phyloP scores from a whole-genome alignment of 2,113 vertebrate species.

The Heptranchias perlo region DNA sequence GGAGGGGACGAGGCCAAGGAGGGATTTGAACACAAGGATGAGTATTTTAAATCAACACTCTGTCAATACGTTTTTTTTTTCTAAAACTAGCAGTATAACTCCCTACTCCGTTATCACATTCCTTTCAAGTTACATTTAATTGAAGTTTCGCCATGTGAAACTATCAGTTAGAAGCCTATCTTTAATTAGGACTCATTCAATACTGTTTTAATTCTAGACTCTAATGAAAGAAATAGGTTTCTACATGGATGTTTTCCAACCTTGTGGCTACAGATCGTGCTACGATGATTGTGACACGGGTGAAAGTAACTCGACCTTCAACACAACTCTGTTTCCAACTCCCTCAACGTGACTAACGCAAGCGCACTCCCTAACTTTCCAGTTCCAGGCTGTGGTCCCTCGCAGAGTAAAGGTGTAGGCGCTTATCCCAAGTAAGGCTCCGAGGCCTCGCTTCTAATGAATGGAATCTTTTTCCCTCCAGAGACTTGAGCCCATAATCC shows the following conservation, averaged over 20 bases:
- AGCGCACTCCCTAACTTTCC: neutral
- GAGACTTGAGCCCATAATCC: neutral
- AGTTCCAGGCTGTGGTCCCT: neutral
- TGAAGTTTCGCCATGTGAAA: constrained; percentile 17
- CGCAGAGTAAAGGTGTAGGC: neutral
- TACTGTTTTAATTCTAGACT: neutral
- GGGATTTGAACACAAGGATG: neutral
- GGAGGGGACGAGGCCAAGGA: neutral
- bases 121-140: constrained; percentile 9
- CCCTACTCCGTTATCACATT: neutral
- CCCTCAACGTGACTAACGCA: neutral
- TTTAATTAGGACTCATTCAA: constrained; percentile 30
- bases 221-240: constrained; percentile 5
- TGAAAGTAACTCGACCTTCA: neutral
- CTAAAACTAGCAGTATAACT: neutral
- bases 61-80: neutral
- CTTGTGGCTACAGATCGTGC: neutral
- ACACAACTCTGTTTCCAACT: neutral
- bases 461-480: neutral
- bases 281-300: neutral
- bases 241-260: neutral
- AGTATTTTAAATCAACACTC: neutral
- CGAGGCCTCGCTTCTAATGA: neutral
- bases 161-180: neutral
- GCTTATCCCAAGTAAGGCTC: neutral